phyloP scores from a whole-genome alignment of 2,888 invertebrate genomes.

The Pristionchus fissidentatus region DNA sequence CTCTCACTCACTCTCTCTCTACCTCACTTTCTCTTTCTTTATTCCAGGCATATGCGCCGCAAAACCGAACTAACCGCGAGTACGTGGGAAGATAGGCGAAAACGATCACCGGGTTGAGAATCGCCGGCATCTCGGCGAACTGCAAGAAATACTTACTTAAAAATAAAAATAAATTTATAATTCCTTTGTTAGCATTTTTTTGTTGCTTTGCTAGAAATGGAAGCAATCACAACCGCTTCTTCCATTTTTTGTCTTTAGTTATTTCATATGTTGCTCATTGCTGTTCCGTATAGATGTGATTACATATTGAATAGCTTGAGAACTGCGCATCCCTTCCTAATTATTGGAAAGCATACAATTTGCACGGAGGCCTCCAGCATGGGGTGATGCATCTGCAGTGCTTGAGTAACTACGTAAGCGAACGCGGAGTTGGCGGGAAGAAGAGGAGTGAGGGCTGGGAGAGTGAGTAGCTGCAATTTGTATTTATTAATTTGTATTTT shows the following conservation, averaged over 20 bases:
- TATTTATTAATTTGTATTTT: too few relatives aligned
- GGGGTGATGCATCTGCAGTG: background rate
- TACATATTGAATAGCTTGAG: too few relatives aligned
- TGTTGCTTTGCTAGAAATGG: background rate
- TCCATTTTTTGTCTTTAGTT: too few relatives aligned
- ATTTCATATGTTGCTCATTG: too few relatives aligned
- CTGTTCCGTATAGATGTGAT: too few relatives aligned
- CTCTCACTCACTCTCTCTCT: too few relatives aligned
- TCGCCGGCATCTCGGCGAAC: slow-evolving; percentile 18
- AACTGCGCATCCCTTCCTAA: too few relatives aligned
- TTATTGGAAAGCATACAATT: background rate
- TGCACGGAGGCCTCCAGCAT: background rate
- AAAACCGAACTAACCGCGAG: too few relatives aligned
- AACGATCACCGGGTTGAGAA: slow-evolving; percentile 8
- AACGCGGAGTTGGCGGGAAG: background rate
- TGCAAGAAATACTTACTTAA: background rate
- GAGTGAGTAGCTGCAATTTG: background rate
- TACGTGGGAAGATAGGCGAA: background rate
- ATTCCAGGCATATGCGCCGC: too few relatives aligned
- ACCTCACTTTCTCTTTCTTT: too few relatives aligned
- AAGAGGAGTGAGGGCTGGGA: slow-evolving; percentile 14
- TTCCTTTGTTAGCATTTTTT: background rate
- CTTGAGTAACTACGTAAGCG: background rate
- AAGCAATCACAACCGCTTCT: too few relatives aligned
- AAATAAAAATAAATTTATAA: too few relatives aligned